phyloP scores from a whole-genome alignment of 2,113 vertebrate genomes.

The Sylvia atricapilla region DNA sequence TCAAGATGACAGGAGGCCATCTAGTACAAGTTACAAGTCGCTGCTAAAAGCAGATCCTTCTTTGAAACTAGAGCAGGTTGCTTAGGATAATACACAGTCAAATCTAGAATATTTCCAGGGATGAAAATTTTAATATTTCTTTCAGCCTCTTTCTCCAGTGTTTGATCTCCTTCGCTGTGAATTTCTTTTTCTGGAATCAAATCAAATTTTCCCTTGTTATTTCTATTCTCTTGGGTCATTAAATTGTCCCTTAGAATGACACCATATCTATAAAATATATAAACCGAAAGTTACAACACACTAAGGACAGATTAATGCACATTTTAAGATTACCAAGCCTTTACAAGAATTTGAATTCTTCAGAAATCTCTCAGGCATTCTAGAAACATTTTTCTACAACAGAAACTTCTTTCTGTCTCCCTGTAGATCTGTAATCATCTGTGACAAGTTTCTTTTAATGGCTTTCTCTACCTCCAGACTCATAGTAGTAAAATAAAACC shows the following conservation, averaged over 20 bases:
- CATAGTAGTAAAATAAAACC: not conserved
- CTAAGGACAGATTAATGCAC: not conserved
- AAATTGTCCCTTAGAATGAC: not conserved
- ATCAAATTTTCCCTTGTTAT: not conserved
- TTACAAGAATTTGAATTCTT: not conserved
- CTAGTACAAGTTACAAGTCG: conserved; percentile 5
- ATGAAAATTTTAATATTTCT: conserved; percentile 32
- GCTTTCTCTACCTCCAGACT: not conserved
- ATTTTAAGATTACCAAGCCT: not conserved
- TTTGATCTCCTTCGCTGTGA: not conserved
- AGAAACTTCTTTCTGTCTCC: not conserved
- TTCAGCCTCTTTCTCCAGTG: not conserved
- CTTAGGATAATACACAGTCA: not conserved
- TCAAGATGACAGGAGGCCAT: not conserved
- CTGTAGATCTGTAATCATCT: not conserved
- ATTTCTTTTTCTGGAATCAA: not conserved
- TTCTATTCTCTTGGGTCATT: not conserved
- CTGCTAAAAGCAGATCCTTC: not conserved
- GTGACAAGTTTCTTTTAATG: not conserved
- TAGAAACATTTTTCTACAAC: not conserved
- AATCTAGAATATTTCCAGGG: conserved; percentile 15
- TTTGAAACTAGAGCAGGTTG: conserved; percentile 32
- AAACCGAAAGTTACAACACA: not conserved
- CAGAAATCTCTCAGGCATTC: not conserved
- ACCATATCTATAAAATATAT: not conserved